phyloP scores from a whole-genome alignment of 2,113 vertebrate species.

The Stigmatopora argus region DNA sequence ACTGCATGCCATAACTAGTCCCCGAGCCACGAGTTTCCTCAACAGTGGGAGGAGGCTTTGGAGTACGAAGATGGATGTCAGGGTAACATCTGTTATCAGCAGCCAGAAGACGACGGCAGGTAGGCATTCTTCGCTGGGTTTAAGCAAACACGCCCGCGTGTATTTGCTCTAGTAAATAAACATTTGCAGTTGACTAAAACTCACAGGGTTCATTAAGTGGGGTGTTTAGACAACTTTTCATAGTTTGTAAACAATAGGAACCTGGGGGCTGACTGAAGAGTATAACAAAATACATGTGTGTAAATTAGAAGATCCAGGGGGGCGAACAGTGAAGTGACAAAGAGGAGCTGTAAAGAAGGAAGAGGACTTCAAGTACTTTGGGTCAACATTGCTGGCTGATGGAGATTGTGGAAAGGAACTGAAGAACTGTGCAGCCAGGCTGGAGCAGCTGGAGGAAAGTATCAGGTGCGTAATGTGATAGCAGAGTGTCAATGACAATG shows the following conservation, averaged over 20 bases:
- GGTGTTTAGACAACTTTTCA: conserved; percentile 8
- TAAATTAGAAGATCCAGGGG: too few species aligned
- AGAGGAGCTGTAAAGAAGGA: too few species aligned
- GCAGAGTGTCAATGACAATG: too few species aligned
- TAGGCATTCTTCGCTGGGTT: conserved; percentile 58
- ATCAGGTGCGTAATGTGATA: too few species aligned
- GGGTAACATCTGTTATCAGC: conserved; percentile 73
- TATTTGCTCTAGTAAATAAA: conserved; percentile 71
- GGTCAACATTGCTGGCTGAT: too few species aligned
- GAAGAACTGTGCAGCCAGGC: too few species aligned
- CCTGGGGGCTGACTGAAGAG: background rate
- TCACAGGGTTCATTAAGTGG: conserved; percentile 27
- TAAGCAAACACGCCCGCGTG: conserved; percentile 62
- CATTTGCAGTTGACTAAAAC: conserved; percentile 64
- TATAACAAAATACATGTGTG: too few species aligned
- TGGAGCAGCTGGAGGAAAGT: too few species aligned
- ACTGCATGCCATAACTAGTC: too few species aligned
- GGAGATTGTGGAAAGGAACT: too few species aligned
- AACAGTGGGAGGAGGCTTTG: conserved; percentile 39
- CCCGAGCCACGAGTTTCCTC: conserved; percentile 6
- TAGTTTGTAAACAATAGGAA: background rate
- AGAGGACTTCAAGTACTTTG: too few species aligned
- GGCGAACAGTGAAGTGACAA: too few species aligned
- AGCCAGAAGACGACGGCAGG: conserved; percentile 28
- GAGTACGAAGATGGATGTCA: conserved; percentile 65